A percentile compares a stretch with the other conserved stretches of the same genome.
These are phyloP conservation scores for Sebastes iracundus DNA, from an alignment of 2,797 vertebrate species.

Conservation along the genomic window DNA sequence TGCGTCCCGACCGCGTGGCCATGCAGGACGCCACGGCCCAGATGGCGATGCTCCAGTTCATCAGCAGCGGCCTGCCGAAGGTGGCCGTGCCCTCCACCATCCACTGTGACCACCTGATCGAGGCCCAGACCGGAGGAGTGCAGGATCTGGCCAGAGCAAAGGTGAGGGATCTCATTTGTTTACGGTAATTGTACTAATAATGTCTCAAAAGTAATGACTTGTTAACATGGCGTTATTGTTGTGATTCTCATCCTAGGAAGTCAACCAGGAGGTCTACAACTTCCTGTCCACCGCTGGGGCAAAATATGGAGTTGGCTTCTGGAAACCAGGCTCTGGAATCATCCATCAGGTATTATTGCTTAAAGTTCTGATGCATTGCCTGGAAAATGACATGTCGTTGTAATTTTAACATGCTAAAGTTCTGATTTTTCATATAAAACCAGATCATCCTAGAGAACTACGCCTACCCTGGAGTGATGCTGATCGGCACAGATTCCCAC, in stretches of 20 bases:
- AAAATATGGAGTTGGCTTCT: constrained; percentile 97
- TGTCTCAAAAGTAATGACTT: not conserved
- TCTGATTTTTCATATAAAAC: not conserved
- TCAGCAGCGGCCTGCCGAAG: constrained; percentile 92
- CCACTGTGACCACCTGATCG: constrained; percentile 96
- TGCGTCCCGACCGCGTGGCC: constrained; percentile 93
- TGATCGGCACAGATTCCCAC: constrained; percentile 98
- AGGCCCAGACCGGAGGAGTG: constrained; percentile 90
- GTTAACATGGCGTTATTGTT: not conserved
- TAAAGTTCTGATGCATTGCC: not conserved
- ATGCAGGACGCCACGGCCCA: constrained; percentile 98
- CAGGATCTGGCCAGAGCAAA: constrained; percentile 92
- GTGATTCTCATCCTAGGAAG: constrained; percentile 78
- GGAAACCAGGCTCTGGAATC: constrained; percentile 97
- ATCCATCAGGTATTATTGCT: constrained; percentile 90
- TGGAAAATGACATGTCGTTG: not conserved
- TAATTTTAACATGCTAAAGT: not conserved
- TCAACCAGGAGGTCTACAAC: constrained; percentile 95
- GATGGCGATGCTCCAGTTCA: constrained; percentile 99
- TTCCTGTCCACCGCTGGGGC: constrained; percentile 91
- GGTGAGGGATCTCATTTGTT: constrained; percentile 70
- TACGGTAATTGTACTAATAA: accelerated
- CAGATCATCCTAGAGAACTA: constrained; percentile 97
- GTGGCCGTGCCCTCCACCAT: constrained; percentile 97
- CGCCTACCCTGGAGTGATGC: constrained; percentile 94